Evolutionary conservation across 2,113 vertebrate genomes (phyloP).

Genomic region (Albula goreensis): DNA sequence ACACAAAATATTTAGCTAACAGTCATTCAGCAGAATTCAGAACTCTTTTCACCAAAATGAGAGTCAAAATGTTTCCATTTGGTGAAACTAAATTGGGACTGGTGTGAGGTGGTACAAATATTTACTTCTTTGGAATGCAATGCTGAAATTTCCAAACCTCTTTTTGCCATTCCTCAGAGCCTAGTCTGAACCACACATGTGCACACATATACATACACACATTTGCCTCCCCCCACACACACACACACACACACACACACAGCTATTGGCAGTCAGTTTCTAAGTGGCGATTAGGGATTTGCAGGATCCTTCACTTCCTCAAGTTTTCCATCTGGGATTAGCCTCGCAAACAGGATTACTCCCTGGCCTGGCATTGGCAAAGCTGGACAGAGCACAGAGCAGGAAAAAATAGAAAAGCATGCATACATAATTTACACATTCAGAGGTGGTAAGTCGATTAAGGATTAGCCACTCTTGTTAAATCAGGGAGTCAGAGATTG

Average conservation of each 20-base stretch:
- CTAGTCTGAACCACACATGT: neutral
- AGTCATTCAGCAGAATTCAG: neutral
- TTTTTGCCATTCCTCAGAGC: neutral
- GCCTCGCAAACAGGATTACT: slow-evolving; percentile 16
- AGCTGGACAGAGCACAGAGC: neutral
- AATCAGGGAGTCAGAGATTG: neutral
- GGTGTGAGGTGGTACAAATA: neutral
- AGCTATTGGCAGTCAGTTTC: slow-evolving; percentile 7
- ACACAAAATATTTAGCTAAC: neutral
- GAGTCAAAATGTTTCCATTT: neutral
- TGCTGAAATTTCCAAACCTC: neutral
- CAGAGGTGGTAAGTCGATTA: slow-evolving; percentile 10
- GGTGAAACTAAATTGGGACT: neutral
- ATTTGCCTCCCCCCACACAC: neutral
- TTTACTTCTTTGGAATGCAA: neutral
- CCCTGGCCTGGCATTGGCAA: neutral
- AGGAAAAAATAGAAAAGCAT: neutral
- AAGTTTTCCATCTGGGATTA: neutral
- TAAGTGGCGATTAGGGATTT: neutral
- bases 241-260: slow-evolving; percentile 11
- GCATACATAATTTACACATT: slow-evolving; percentile 5
- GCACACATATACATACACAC: neutral
- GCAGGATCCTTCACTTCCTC: neutral
- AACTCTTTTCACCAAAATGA: neutral
- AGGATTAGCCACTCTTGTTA: slow-evolving; percentile 1